Evolutionary conservation across 37 sponge, comb jelly and placozoan genomes (phyloP).

Genomic region (Dysidea cf. avara): DNA sequence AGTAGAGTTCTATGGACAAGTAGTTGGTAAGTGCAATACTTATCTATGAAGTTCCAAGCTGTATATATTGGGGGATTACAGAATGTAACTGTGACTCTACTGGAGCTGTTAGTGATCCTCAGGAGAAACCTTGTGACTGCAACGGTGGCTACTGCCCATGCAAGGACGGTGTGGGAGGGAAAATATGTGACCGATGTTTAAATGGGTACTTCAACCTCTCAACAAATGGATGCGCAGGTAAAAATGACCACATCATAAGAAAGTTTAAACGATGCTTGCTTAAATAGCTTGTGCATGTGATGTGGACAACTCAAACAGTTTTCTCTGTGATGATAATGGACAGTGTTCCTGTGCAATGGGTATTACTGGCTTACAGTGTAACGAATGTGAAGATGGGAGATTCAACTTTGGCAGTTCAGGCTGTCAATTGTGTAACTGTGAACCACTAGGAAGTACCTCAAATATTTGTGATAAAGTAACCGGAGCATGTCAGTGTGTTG

Average conservation of each 20-base stretch:
- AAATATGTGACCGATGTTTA: constrained; percentile 54
- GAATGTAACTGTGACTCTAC: constrained; percentile 1
- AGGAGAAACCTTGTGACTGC: constrained; percentile 48
- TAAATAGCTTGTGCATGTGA: constrained; percentile 44
- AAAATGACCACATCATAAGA: neutral
- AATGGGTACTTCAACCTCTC: constrained; percentile 57
- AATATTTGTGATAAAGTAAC: constrained; percentile 33
- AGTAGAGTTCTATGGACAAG: constrained; percentile 59
- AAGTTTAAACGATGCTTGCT: constrained; percentile 9
- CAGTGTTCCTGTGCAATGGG: constrained; percentile 55
- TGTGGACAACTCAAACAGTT: constrained; percentile 15
- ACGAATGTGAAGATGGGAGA: constrained; percentile 34
- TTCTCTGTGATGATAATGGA: constrained; percentile 41
- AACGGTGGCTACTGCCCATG: constrained; percentile 57
- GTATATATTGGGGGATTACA: neutral
- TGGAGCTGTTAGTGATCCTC: neutral
- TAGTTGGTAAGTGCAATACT: constrained; percentile 26
- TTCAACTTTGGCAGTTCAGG: constrained; percentile 52
- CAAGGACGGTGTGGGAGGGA: constrained; percentile 65
- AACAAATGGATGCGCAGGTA: constrained; percentile 40
- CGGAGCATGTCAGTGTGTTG: constrained; percentile 74
- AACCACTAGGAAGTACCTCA: constrained; percentile 20
- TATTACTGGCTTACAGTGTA: constrained; percentile 32
- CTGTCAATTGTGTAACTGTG: constrained; percentile 49
- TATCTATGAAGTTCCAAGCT: neutral